Percentiles rank a stretch among this genome's conserved stretches.
Evolutionary conservation across 2,797 vertebrate genomes (phyloP).

Genomic region (Kryptopterus vitreolus): DNA sequence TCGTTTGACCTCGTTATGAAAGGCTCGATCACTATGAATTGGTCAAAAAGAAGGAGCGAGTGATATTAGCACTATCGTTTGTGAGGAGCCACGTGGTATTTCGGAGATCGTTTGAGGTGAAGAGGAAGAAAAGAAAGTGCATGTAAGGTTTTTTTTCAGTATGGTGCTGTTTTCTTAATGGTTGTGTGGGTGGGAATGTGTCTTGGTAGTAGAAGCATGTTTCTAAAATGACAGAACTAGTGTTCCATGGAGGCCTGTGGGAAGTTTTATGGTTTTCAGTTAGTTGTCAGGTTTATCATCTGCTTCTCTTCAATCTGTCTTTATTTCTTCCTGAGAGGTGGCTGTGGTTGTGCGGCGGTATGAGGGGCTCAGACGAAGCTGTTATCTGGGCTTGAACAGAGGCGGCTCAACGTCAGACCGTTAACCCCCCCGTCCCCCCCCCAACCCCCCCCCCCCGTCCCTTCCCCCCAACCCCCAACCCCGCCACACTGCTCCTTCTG

Average conservation of each 20-base stretch:
- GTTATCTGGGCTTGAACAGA: constrained; percentile 61
- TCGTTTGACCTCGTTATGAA: neutral
- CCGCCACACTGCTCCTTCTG: constrained; percentile 17
- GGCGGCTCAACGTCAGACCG: constrained; percentile 53
- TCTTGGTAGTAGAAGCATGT: constrained; percentile 35
- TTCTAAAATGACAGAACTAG: constrained; percentile 42
- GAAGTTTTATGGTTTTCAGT: constrained; percentile 60
- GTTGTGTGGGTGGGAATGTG: constrained; percentile 31
- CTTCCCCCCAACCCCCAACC: constrained; percentile 32
- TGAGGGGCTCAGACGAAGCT: constrained; percentile 51
- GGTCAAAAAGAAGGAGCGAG: neutral
- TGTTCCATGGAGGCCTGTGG: constrained; percentile 41
- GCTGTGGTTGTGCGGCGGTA: constrained; percentile 52
- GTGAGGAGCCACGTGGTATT: constrained; percentile 9
- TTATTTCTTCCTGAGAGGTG: constrained; percentile 61
- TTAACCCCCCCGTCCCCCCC: constrained; percentile 49
- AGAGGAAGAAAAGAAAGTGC: constrained; percentile 10
- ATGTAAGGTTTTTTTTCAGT: constrained; percentile 17
- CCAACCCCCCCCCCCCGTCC: too few species aligned
- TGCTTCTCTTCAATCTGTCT: constrained; percentile 54
- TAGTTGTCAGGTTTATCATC: constrained; percentile 59
- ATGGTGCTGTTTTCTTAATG: constrained; percentile 34
- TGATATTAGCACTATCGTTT: neutral
- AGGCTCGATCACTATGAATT: neutral
- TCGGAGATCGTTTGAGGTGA: constrained; percentile 13